A percentile compares a stretch with the other conserved stretches of the same genome.
Evolutionary conservation across 2,113 vertebrate species (phyloP).

Genomic region (Coreoperca whiteheadi): DNA sequence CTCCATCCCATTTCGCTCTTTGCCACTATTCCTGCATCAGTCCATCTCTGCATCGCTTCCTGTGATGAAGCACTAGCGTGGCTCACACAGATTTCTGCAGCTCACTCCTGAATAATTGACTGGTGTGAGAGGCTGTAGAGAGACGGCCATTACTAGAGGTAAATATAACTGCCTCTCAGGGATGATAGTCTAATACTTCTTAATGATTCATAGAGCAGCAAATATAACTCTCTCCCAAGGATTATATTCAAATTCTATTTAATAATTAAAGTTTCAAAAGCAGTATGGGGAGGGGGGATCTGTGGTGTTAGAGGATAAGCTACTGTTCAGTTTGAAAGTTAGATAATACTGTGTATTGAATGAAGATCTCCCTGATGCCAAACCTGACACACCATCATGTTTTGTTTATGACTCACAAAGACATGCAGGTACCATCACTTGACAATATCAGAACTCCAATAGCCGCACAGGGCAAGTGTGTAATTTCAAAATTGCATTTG

Average conservation of each 20-base stretch:
- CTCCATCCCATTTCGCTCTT: constrained; percentile 20
- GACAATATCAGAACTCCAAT: constrained; percentile 8
- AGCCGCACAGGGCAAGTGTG: background rate
- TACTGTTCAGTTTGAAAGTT: constrained; percentile 16
- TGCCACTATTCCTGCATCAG: constrained; percentile 49
- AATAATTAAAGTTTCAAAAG: constrained; percentile 82
- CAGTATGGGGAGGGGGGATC: too few relatives aligned
- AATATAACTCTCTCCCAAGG: constrained; percentile 81
- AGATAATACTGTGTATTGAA: constrained; percentile 9
- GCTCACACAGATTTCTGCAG: constrained; percentile 51
- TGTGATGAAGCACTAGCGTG: constrained; percentile 47
- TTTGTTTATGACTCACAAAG: constrained; percentile 23
- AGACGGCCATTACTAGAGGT: constrained; percentile 80
- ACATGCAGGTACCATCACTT: background rate
- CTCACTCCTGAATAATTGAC: constrained; percentile 83
- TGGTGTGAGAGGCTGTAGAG: constrained; percentile 67
- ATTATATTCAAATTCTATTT: constrained; percentile 77
- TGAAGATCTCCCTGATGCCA: background rate
- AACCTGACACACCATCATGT: constrained; percentile 5
- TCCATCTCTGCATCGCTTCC: constrained; percentile 71
- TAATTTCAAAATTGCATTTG: background rate
- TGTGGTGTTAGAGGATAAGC: background rate
- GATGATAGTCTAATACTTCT: constrained; percentile 82
- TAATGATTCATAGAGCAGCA: constrained; percentile 83
- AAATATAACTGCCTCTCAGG: constrained; percentile 84